Base-by-base conservation (phyloP, 2,113 vertebrate species). In the Mus musculus region DNA sequence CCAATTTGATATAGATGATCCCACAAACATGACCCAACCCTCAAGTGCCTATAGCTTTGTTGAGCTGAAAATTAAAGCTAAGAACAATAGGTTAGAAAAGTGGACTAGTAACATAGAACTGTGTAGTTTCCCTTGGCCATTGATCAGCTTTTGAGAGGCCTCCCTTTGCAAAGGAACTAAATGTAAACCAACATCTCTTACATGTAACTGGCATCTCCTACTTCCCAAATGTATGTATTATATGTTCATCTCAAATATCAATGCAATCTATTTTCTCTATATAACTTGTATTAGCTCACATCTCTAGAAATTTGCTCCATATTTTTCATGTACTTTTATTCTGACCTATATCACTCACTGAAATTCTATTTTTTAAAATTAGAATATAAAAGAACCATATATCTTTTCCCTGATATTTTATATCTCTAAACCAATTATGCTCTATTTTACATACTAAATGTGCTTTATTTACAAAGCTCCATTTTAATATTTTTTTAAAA, bases 401-500 rank as follows among this genome's bases (percentile, higher is more conserved):
- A 36, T 91, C 77, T 78, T 90, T 86, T 16, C 17, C 11, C 73
- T 59, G 73, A 4, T 65, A 89, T 90, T 81, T 81, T 65, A 56
- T 39, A 75, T 52, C 59, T 87, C 80, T 88, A 77, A 82, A n/a
- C 2, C 77, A 76, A 33, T n/a, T 7, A 63, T 90, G 39, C 46
- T 91, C 8, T 94, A 22, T 72, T 73, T 88, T 61, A 86, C 61
- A 61, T 46, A 89, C 2, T 14, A 81, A 59, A 63, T 93, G 3
- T 91, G 13, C 10, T 96, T 82, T 11, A 75, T 71, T 95, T 89
- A 7, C 17, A 77, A 89, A 93, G 20, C 52, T 72, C 72, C 2
- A 77, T 78, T 78, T 94, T 73, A 77, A 86, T 67, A 86, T 90
- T 88, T 87, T 30, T 86, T 86, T 67, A 4, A 72, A 54, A 16